Conservation (phyloP, 2,888 invertebrate species). For the Coelopa pilipes region DNA sequence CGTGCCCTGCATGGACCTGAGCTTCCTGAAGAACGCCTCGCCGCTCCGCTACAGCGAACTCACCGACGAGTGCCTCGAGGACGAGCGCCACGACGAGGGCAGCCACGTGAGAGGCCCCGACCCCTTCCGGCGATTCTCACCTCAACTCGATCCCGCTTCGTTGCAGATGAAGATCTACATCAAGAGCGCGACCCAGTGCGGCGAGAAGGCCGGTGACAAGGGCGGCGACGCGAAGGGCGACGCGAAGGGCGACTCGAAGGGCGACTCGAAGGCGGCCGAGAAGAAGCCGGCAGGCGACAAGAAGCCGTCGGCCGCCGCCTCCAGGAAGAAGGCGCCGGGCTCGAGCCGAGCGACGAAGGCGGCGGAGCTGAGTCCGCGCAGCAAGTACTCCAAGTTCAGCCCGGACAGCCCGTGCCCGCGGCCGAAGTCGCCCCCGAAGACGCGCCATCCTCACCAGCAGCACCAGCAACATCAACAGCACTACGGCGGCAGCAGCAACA, state of each 20-base stretch:
- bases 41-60: constrained; percentile 42
- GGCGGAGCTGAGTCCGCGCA: not conserved
- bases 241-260: not conserved
- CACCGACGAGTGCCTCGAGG: constrained; percentile 40
- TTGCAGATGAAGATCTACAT: constrained; percentile 40
- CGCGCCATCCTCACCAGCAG: not conserved
- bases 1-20: constrained; percentile 38
- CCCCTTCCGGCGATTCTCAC: not conserved
- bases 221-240: not conserved
- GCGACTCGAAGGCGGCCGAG: not conserved
- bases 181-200: not conserved
- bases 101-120: constrained; percentile 9
- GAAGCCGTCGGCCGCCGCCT: not conserved
- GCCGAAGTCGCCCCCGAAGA: not conserved
- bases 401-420: not conserved
- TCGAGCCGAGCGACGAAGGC: not conserved
- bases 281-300: not conserved
- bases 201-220: not conserved
- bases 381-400: not conserved
- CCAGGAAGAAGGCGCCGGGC: not conserved
- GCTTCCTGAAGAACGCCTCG: constrained; percentile 39
- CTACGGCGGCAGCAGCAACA: not conserved
- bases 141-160: not conserved
- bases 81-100: constrained; percentile 16
- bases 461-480: not conserved